These are phyloP conservation scores for Charadrius vociferus DNA, from an alignment of 2,113 vertebrate species.

Conservation along the genomic window DNA sequence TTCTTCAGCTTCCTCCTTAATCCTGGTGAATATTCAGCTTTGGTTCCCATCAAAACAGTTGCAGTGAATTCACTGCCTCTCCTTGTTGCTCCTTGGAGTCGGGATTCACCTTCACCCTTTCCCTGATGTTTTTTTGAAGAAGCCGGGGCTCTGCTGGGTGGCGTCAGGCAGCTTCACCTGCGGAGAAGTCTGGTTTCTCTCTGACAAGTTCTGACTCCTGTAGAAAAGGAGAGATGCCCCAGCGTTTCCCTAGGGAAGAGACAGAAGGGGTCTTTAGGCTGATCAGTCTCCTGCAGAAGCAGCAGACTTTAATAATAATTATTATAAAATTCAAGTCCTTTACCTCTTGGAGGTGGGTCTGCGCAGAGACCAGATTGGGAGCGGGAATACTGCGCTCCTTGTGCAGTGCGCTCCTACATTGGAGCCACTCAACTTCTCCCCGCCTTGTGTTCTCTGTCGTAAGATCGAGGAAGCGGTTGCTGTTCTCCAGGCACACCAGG, in stretches of 20 bases:
- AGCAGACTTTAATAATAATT: neutral
- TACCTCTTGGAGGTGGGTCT: neutral
- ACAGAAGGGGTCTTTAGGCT: neutral
- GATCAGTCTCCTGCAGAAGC: neutral
- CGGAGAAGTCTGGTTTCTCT: neutral
- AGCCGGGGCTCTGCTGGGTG: neutral
- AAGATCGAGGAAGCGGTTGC: constrained; percentile 92
- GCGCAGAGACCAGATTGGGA: no score
- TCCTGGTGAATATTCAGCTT: neutral
- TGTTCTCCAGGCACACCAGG: constrained; percentile 91
- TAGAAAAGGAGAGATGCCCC: neutral
- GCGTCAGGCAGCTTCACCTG: neutral
- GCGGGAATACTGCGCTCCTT: neutral
- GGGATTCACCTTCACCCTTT: neutral
- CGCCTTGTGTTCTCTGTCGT: neutral
- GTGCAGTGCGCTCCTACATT: fast-evolving
- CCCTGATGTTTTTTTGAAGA: neutral
- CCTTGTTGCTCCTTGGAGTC: neutral
- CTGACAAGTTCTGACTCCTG: neutral
- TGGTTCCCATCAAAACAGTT: neutral
- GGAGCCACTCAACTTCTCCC: neutral
- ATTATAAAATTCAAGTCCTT: neutral
- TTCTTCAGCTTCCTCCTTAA: neutral
- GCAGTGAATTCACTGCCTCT: neutral
- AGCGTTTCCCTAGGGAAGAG: neutral